Base-by-base conservation (phyloP, 2,113 vertebrate genomes). In the Scomber scombrus region DNA sequence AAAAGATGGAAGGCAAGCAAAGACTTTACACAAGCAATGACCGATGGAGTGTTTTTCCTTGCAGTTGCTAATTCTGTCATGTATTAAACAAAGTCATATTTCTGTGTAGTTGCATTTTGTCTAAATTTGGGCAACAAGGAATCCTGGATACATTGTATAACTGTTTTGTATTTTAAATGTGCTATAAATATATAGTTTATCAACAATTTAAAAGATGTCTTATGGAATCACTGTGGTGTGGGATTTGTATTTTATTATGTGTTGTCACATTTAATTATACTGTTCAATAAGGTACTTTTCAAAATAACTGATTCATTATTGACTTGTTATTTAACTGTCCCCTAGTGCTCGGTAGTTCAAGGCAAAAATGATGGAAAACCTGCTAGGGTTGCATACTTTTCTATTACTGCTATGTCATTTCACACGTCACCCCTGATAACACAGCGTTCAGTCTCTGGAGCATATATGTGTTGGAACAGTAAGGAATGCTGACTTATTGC, bases 121-220 rank as follows among this genome's bases (percentile, higher is more conserved):
- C 11, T 54, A 13, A 69, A 46, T 47, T 6, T 4, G 23, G 15
- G 5, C n/a, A 64, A 54, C 29, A 26, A 15, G 14, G 26, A 50
- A 7, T 15, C 26, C 3, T 54, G 2, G 23, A 51, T 19, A n/a
- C 49, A 55, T 8, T 63, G 21, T 58, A 11, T 0, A 11, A 40
- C 19, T 34, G 7, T 75, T 6, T 47, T 55, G 12, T 77, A 68
- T 85, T 81, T 74, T 65, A 55, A 43, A 34, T 50, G 19, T 72
- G 11, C 9, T 29, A 19, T 75, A 45, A 51, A 47, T 63, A 14
- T 68, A 23, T 23, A 47, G 45, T 65, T 84, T 74, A 49, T 43
- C 60, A 19, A 60, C 40, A 1, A 45, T 18, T 66, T 57, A 13
- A 61, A 55, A 61, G 0, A 45, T 29, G 13, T 29, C 31, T 72